Evolutionary conservation across 2,888 invertebrate species (phyloP), one percentile per base, ranked within the genome.

Genomic region (Atrina japonica): DNA sequence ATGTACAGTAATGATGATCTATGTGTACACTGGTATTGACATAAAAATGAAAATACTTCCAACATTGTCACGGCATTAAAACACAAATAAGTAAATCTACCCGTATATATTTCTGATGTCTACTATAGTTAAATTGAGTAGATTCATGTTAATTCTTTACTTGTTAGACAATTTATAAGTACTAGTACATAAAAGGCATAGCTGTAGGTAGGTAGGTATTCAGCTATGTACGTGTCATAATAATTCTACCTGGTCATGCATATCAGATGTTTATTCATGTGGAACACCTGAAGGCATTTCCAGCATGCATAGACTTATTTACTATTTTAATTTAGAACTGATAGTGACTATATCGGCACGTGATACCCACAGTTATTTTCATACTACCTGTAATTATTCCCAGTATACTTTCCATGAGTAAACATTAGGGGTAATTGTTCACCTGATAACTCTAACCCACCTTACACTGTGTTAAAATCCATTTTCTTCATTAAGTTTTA

Each of bases 221-320:
- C 29, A 56, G 29, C 29, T 18, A 56, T 1, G 56, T 40, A 35
- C 56, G 40, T 56, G 40, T 56, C 40, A 40, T 40, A 56, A 40
- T 56, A 41, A 30, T 35, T 35, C 11, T 16, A 21, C 35, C 56
- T 40, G 40, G 56, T 56, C 61, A 61, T 61, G 61, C 61, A 49
- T 61, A 21, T 49, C 61, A 18, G 3, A 23, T 21, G 40, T 18
- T 45, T 49, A 61, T 47, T 49, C 61, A 61, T 61, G 61, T 49
- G 49, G 47, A 49, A 61, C 61, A 43, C 61, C 47, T 35, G 43
- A 18, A 16, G 49, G 61, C 29, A n/a, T 30, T 47, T 61, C 61
- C 49, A 35, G 61, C 59, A 59, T 59, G 59, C 59, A 59, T 43
- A 25, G 43, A 59, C 59, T 27, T 43, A 59, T 56, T 56, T 23